Conservation (phyloP, 1,140 invertebrate genomes). For the Drosophila nannoptera region DNA sequence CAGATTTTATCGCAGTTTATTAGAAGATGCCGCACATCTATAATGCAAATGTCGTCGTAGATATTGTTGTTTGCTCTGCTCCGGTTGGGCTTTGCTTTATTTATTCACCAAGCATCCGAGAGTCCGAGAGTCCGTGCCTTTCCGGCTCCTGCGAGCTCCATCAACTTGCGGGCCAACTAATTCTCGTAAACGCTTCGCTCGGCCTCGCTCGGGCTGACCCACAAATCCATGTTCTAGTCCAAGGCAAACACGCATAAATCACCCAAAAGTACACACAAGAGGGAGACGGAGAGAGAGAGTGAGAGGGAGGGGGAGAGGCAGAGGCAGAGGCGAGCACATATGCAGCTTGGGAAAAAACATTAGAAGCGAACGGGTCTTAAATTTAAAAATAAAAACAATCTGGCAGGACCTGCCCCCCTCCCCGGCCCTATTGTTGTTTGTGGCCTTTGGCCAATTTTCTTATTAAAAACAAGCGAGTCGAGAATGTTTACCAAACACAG, state of each 20-base stretch:
- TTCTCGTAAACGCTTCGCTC: constrained; percentile 61
- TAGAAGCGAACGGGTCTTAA: constrained; percentile 52
- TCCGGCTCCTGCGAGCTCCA: constrained; percentile 41
- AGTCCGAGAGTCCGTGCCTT: constrained; percentile 32
- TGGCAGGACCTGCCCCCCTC: constrained; percentile 34
- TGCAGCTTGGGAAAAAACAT: constrained; percentile 35
- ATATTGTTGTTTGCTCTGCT: constrained; percentile 40
- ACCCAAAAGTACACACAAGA: constrained; percentile 37
- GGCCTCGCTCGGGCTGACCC: constrained; percentile 61
- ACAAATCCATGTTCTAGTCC: constrained; percentile 57
- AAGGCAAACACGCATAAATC: constrained; percentile 74
- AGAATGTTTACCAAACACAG: constrained; percentile 77
- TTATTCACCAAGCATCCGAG: constrained; percentile 63
- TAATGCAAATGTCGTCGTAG: constrained; percentile 45
- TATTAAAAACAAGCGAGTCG: constrained; percentile 76
- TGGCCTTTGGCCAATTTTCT: constrained; percentile 76
- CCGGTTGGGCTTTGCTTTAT: constrained; percentile 42
- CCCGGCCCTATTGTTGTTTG: constrained; percentile 25
- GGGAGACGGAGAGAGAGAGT: background rate
- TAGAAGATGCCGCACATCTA: constrained; percentile 34
- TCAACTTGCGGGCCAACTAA: constrained; percentile 56
- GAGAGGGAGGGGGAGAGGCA: background rate
- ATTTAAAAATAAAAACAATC: constrained; percentile 77
- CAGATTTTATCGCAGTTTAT: constrained; percentile 67
- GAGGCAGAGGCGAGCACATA: constrained; percentile 27